Conservation (phyloP, 1,140 invertebrate genomes). For the Drosophila serrata region DNA sequence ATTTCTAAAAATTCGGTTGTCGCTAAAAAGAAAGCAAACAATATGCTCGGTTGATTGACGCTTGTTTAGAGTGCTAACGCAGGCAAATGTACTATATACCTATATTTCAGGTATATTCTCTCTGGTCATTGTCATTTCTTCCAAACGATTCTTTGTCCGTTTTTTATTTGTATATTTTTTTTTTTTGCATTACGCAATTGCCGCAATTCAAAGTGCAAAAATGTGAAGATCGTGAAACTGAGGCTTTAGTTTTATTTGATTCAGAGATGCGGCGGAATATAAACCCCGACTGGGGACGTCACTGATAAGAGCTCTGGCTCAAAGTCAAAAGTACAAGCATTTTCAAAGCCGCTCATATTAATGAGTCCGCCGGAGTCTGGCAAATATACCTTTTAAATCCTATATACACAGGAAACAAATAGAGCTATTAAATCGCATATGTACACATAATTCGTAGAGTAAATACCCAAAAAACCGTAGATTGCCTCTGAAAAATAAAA, state of each 20-base stretch:
- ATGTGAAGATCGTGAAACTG: conserved; percentile 1
- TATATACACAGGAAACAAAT: not conserved
- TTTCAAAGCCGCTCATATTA: not conserved
- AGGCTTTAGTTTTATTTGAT: conserved; percentile 4
- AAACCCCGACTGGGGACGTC: conserved; percentile 57
- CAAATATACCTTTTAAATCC: not conserved
- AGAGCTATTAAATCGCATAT: not conserved
- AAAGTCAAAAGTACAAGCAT: conserved; percentile 70
- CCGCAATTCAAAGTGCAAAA: conserved; percentile 39
- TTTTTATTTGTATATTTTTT: conserved; percentile 1
- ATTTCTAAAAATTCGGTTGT: conserved; percentile 23
- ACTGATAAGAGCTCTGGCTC: conserved; percentile 64
- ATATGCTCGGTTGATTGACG: conserved; percentile 38
- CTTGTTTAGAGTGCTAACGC: conserved; percentile 34
- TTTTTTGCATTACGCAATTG: conserved; percentile 37
- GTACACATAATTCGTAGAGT: not conserved
- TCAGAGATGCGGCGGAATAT: conserved; percentile 6
- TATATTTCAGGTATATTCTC: conserved; percentile 15
- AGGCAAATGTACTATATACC: conserved; percentile 5
- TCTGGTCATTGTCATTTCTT: conserved; percentile 27
- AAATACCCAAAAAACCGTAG: conserved; percentile 18
- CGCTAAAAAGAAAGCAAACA: conserved; percentile 49
- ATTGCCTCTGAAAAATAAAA: conserved; percentile 18
- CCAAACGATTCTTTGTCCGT: conserved; percentile 31
- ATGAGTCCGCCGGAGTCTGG: not conserved